phyloP scores from a whole-genome alignment of 1,140 invertebrate genomes.

The Papilio glaucus region DNA sequence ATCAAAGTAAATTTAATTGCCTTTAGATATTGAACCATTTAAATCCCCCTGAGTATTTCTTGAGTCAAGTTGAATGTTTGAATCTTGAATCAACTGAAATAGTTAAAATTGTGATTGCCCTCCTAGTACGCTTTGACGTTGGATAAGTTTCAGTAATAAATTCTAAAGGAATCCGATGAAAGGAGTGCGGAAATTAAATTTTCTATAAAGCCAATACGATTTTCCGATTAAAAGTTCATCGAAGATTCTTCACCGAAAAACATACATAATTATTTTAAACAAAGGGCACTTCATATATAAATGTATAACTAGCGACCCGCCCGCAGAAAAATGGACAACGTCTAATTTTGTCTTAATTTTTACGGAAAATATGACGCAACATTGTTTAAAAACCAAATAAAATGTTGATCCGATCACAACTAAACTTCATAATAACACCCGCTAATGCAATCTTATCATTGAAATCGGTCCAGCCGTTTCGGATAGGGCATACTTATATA shows the following conservation, averaged over 20 bases:
- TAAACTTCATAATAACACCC: no score
- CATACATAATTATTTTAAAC: no score
- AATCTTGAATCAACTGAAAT: constrained; percentile 48
- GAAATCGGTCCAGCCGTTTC: no score
- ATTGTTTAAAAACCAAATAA: not conserved
- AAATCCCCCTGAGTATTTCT: not conserved
- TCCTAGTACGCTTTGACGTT: constrained; percentile 45
- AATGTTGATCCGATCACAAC: no score
- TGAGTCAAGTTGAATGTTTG: constrained; percentile 1
- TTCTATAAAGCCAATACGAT: constrained; percentile 57
- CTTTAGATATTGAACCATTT: constrained; percentile 20
- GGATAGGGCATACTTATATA: no score
- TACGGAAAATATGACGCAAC: not conserved
- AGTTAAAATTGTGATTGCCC: constrained; percentile 68
- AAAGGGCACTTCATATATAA: no score
- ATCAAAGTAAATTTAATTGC: not conserved
- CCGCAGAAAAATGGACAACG: no score
- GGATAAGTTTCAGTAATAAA: constrained; percentile 56
- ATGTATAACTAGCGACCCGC: no score
- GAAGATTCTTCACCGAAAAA: not conserved
- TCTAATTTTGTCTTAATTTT: no score
- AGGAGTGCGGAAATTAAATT: constrained; percentile 66
- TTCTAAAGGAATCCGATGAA: constrained; percentile 55
- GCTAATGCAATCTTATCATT: no score
- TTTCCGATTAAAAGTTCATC: constrained; percentile 29